Evolutionary conservation across 1,140 invertebrate genomes (phyloP).

Genomic region (Acromyrmex heyeri): DNA sequence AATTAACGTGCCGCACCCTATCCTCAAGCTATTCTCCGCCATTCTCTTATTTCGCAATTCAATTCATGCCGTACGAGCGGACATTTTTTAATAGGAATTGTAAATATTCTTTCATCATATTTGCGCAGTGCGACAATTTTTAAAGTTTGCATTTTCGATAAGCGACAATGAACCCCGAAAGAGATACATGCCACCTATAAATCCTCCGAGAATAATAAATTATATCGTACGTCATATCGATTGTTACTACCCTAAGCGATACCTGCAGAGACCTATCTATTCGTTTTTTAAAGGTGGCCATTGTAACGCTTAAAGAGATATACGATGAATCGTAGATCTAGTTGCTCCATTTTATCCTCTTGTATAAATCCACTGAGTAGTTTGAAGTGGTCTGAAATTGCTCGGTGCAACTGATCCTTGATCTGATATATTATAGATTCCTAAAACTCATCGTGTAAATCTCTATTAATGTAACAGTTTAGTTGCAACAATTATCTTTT

Average conservation of each 20-base stretch:
- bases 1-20: conserved; percentile 39
- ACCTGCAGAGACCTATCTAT: not conserved
- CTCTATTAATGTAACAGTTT: not conserved
- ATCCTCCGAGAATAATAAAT: conserved; percentile 40
- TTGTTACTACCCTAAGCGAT: not conserved
- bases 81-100: not conserved
- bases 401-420: conserved; percentile 8
- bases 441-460: not conserved
- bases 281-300: not conserved
- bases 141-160: not conserved
- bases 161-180: not conserved
- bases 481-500: not conserved
- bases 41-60: not conserved
- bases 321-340: not conserved
- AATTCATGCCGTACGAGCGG: not conserved
- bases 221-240: conserved; percentile 28
- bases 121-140: conserved; percentile 20
- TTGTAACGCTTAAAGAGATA: conserved; percentile 34
- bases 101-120: not conserved
- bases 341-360: not conserved
- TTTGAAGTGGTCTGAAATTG: not conserved
- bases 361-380: not conserved
- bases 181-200: not conserved
- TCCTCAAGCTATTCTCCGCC: not conserved
- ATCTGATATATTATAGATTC: not conserved